Evolutionary conservation across 2,888 invertebrate species (phyloP).

Genomic region (Acanthococcus lagerstroemiae): DNA sequence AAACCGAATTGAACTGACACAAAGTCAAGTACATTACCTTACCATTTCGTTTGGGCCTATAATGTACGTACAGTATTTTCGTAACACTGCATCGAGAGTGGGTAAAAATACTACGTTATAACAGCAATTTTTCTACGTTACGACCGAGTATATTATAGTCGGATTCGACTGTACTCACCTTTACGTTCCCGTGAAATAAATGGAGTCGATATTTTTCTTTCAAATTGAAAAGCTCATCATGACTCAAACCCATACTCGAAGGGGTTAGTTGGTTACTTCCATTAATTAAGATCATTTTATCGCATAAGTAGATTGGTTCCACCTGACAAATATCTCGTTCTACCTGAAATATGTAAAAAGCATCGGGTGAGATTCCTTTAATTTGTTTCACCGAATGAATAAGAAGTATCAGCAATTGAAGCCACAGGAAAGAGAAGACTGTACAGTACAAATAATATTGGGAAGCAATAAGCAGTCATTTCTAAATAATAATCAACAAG

Average conservation of each 20-base stretch:
- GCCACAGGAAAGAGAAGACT: too few relatives aligned
- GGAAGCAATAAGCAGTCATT: too few relatives aligned
- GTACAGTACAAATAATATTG: too few relatives aligned
- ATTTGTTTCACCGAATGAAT: not conserved
- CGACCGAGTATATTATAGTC: not conserved
- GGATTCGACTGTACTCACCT: not conserved
- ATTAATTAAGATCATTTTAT: slow-evolving; percentile 8
- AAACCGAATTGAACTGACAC: too few relatives aligned
- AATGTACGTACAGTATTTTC: too few relatives aligned
- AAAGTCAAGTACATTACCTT: too few relatives aligned
- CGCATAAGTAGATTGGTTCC: slow-evolving; percentile 13
- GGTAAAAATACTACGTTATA: not conserved
- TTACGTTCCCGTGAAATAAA: slow-evolving; percentile 8
- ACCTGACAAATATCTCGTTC: slow-evolving; percentile 16
- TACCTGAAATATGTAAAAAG: slow-evolving; percentile 5
- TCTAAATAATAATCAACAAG: too few relatives aligned
- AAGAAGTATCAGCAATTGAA: not conserved
- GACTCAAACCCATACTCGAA: slow-evolving; percentile 1
- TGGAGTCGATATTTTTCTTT: slow-evolving; percentile 17
- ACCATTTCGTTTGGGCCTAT: too few relatives aligned
- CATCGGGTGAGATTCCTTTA: not conserved
- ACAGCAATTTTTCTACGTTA: not conserved
- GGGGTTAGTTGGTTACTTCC: slow-evolving; percentile 5
- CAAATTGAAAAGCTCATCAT: slow-evolving; percentile 9
- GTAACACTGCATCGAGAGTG: too few relatives aligned